A percentile compares a stretch with the other conserved stretches of the same genome.
These are phyloP conservation scores for Coreius guichenoti DNA, from an alignment of 2,797 vertebrate species.

Conservation along the genomic window DNA sequence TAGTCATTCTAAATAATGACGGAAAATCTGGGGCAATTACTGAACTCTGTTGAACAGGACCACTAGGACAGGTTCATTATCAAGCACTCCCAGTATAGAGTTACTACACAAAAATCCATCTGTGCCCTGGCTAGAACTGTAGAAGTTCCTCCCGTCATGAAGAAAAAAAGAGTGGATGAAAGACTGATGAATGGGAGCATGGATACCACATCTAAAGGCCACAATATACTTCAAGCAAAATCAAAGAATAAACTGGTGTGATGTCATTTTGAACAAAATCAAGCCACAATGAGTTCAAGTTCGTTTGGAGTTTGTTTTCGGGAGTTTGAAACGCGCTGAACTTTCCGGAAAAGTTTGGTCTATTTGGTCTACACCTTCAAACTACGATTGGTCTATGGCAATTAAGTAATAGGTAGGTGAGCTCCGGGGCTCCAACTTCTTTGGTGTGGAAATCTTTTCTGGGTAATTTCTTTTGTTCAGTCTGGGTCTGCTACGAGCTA, in stretches of 20 bases:
- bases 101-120: slow-evolving; percentile 36
- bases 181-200: slow-evolving; percentile 1
- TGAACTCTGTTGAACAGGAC: slow-evolving; percentile 32
- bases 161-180: slow-evolving; percentile 10
- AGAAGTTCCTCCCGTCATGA: not conserved
- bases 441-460: not conserved
- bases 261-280: not conserved
- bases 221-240: not conserved
- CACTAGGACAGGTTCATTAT: slow-evolving; percentile 62
- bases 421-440: not conserved
- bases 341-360: not conserved
- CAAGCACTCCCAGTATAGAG: slow-evolving; percentile 50
- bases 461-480: not conserved
- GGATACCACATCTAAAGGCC: not conserved
- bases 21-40: slow-evolving; percentile 28
- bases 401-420: not conserved
- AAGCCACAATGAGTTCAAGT: not conserved
- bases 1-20: slow-evolving; percentile 25
- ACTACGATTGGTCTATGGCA: not conserved
- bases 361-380: not conserved
- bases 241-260: not conserved
- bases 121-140: not conserved
- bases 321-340: not conserved
- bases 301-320: not conserved
- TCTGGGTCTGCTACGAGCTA: not conserved